phyloP scores from a whole-genome alignment of 2,113 vertebrate genomes.

The Vulpes ferrilata region DNA sequence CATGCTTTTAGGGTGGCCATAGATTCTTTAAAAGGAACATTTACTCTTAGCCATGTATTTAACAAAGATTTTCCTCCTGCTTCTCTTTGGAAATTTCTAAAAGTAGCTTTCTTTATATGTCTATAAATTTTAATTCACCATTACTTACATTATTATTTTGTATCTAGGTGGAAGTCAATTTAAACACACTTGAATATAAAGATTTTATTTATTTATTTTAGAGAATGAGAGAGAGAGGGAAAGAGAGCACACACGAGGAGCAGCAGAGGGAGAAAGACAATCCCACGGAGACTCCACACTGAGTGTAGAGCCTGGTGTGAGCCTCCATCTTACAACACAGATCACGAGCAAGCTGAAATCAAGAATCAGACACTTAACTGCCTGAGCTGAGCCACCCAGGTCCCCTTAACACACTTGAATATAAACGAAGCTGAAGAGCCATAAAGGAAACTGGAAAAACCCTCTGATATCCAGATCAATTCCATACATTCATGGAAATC shows the following conservation, averaged over 20 bases:
- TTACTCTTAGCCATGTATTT: not conserved
- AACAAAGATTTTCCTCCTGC: not conserved
- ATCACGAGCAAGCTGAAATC: not conserved
- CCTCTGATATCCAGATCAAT: not conserved
- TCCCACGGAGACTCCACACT: not conserved
- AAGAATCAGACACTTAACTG: not conserved
- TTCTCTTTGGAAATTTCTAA: constrained; percentile 52
- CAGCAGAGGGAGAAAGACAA: not conserved
- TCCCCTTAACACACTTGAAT: not conserved
- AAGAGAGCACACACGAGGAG: not conserved
- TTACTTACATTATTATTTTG: constrained; percentile 23
- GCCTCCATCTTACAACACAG: not conserved
- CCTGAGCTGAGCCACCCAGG: not conserved
- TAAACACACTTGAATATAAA: constrained; percentile 22
- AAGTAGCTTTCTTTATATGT: constrained; percentile 13
- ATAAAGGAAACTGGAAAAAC: not conserved
- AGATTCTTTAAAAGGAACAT: not conserved
- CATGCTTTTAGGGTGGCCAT: not conserved
- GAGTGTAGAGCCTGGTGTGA: not conserved
- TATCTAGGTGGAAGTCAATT: constrained; percentile 33
- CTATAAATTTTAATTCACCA: constrained; percentile 21
- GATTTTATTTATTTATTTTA: not conserved
- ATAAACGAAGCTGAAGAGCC: constrained; percentile 9
- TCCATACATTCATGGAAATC: not conserved
- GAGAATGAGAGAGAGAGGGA: not conserved